Conservation (phyloP, 2,113 vertebrate genomes). For the Ovis canadensis region DNA sequence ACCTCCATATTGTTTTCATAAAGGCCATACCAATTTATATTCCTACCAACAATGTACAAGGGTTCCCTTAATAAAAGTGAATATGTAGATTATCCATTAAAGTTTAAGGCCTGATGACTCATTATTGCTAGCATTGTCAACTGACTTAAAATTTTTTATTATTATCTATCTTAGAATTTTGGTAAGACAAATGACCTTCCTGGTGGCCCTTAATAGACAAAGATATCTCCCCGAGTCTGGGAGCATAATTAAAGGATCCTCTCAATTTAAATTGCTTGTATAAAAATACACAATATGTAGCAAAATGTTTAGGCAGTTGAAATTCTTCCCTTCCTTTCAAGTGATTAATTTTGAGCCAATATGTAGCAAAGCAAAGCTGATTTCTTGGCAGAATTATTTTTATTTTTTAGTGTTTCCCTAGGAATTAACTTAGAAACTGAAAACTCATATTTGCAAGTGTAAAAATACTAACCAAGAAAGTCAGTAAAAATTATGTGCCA, state of each 20-base stretch:
- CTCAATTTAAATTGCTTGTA: not conserved
- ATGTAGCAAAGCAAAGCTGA: not conserved
- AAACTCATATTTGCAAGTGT: not conserved
- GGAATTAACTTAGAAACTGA: not conserved
- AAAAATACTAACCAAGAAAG: not conserved
- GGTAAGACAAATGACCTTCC: not conserved
- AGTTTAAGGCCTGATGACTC: not conserved
- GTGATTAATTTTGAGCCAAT: not conserved
- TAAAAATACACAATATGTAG: not conserved
- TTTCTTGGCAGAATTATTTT: not conserved
- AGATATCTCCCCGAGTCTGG: not conserved
- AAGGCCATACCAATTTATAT: not conserved
- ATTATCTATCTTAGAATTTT: conserved; percentile 8
- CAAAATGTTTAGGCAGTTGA: not conserved
- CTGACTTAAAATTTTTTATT: conserved; percentile 16
- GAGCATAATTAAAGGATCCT: not conserved
- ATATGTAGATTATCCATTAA: not conserved
- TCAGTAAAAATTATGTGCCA: not conserved
- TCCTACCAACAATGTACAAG: not conserved
- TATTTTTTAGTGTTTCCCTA: not conserved
- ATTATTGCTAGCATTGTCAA: not conserved
- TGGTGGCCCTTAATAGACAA: not conserved
- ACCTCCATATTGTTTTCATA: not conserved
- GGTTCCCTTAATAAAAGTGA: not conserved
- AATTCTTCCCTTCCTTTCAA: not conserved